Base-by-base conservation (phyloP, 1,140 invertebrate species). In the Aphis craccivora region DNA sequence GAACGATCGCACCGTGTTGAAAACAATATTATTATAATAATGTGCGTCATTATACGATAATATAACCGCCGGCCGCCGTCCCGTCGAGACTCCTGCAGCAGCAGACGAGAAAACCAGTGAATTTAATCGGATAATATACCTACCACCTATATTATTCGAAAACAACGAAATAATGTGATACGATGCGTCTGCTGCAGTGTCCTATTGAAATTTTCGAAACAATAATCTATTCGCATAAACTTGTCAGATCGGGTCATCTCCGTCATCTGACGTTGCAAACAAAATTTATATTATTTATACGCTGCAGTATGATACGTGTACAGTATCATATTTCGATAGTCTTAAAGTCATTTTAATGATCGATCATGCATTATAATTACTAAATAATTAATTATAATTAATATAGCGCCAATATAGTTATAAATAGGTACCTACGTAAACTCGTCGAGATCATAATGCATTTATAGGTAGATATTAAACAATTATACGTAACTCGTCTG, bases 191-290 rank as follows among this genome's bases (percentile, higher is more conserved):
- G 60, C 60, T n/a, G 11, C 40, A 37, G 76, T 51, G 23, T 55
- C n/a, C 88, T 88, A 89, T 89, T 55, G 22, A 89, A 89, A 55
- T 25, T 9, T 2, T n/a, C n/a, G 35, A 55, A 40, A 89, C 88
- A 89, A 89, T 89, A 55, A 35, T 25, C 23, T 55, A 37, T 89
- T 55, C 8, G 88, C 51, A 55, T 35, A 89, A 89, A 89, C 14
- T 55, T 89, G 88, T 89, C 88, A 23, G 88, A 89, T 89, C 88
- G 23, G 88, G 88, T 55, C 88, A 89, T 89, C 48, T 76, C 60
- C 60, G n/a, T 40, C 60, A 2, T 18, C 14, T 67, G 30, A n/a
- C 30, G 60, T 5, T n/a, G 30, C 30, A 76, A n/a, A 76, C 14
- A 76, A 76, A 76, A 18, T 51, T 18, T 18, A 20, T n/a, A 76